phyloP scores from a whole-genome alignment of 2,797 vertebrate genomes.

The Fistularia tabacaria region DNA sequence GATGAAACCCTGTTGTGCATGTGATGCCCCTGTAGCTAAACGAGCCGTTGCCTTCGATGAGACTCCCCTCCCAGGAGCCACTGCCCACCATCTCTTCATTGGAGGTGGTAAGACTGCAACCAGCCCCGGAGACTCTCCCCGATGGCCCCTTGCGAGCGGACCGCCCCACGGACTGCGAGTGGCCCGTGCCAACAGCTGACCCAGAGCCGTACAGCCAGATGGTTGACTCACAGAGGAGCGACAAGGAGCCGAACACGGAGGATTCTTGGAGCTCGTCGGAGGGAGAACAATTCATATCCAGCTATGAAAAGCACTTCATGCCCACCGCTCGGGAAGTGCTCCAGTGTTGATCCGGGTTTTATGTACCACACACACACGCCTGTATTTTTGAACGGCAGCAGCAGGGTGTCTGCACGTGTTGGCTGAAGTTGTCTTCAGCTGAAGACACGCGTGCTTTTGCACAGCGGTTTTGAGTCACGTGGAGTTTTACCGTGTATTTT shows the following conservation, averaged over 20 bases:
- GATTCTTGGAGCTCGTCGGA: conserved; percentile 36
- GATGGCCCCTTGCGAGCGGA: neutral
- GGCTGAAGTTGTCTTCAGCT: no score
- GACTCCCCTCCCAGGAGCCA: conserved; percentile 32
- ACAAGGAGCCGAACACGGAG: neutral
- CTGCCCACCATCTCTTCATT: conserved; percentile 57
- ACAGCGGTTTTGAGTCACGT: no score
- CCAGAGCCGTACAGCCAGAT: conserved; percentile 58
- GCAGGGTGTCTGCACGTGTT: no score
- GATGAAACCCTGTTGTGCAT: conserved; percentile 2
- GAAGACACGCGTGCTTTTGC: no score
- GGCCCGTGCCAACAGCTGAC: conserved; percentile 5
- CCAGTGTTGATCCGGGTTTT: neutral
- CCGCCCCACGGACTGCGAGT: neutral
- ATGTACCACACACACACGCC: neutral
- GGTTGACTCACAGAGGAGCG: conserved; percentile 50
- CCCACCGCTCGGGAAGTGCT: conserved; percentile 52
- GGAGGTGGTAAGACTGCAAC: conserved; percentile 59
- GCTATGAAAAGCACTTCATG: conserved; percentile 78
- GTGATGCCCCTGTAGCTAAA: conserved; percentile 40
- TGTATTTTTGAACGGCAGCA: neutral
- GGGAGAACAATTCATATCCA: conserved; percentile 43
- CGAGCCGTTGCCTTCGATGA: conserved; percentile 31
- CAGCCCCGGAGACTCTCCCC: neutral
- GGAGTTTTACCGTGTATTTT: no score